Evolutionary conservation across 2,797 vertebrate genomes (phyloP).

Genomic region (Ara ararauna): DNA sequence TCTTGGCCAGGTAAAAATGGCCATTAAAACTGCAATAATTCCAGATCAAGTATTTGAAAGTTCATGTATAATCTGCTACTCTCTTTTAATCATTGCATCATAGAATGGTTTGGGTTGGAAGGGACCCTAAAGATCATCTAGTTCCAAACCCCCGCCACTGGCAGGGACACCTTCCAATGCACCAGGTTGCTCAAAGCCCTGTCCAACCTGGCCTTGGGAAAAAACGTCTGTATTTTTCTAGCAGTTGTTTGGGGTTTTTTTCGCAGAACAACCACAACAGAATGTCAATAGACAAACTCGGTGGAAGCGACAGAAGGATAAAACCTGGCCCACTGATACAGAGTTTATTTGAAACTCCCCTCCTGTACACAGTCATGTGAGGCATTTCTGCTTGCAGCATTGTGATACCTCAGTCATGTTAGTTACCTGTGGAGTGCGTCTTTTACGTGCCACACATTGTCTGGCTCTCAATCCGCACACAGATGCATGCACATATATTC

Average conservation of each 20-base stretch:
- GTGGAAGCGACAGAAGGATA: background rate
- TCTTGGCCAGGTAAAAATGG: background rate
- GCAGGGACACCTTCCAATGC: background rate
- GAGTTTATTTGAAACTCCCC: background rate
- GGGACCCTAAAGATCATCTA: background rate
- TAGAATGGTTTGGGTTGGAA: background rate
- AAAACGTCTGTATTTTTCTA: background rate
- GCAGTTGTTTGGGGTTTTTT: background rate
- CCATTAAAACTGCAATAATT: background rate
- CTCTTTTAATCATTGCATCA: background rate
- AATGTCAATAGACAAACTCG: background rate
- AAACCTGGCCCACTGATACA: background rate
- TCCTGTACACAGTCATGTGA: background rate
- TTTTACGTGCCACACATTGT: background rate
- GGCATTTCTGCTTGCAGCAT: background rate
- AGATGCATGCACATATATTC: background rate
- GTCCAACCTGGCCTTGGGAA: background rate
- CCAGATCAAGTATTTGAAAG: background rate
- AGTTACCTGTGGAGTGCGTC: background rate
- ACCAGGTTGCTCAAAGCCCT: background rate
- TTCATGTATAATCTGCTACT: background rate
- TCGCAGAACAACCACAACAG: background rate
- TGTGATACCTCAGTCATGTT: background rate
- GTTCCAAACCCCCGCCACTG: background rate
- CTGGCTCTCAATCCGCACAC: background rate